Evolutionary conservation across 2,113 vertebrate species (phyloP).

Genomic region (Gracilinanus agilis): DNA sequence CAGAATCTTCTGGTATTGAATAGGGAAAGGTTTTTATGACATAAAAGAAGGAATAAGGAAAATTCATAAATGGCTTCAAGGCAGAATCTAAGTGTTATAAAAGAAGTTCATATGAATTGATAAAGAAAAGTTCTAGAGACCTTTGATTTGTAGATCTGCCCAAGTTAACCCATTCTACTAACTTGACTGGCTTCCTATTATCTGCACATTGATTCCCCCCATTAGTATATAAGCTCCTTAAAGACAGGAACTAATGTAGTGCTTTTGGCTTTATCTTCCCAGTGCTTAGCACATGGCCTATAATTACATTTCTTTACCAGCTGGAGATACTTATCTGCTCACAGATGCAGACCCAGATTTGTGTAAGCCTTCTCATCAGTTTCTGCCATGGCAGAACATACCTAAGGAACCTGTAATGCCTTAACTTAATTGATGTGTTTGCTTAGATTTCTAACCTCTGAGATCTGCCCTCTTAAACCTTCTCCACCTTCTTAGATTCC

Average conservation of each 20-base stretch:
- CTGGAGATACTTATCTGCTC: neutral
- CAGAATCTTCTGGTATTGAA: neutral
- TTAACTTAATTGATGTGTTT: neutral
- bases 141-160: neutral
- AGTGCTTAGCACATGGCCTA: neutral
- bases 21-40: neutral
- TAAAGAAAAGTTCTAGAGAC: neutral
- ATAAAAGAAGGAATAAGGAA: neutral
- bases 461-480: neutral
- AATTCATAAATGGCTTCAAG: neutral
- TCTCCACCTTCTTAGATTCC: conserved; percentile 11
- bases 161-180: neutral
- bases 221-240: neutral
- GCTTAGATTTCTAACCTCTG: conserved; percentile 31
- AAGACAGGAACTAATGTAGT: neutral
- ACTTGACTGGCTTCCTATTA: neutral
- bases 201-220: neutral
- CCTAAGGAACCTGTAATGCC: neutral
- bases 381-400: neutral
- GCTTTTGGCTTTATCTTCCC: neutral
- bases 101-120: neutral
- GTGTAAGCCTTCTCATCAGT: neutral
- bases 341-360: neutral
- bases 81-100: neutral
- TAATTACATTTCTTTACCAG: neutral